phyloP scores from a whole-genome alignment of 1,140 invertebrate species.

The Dendroctonus valens region DNA sequence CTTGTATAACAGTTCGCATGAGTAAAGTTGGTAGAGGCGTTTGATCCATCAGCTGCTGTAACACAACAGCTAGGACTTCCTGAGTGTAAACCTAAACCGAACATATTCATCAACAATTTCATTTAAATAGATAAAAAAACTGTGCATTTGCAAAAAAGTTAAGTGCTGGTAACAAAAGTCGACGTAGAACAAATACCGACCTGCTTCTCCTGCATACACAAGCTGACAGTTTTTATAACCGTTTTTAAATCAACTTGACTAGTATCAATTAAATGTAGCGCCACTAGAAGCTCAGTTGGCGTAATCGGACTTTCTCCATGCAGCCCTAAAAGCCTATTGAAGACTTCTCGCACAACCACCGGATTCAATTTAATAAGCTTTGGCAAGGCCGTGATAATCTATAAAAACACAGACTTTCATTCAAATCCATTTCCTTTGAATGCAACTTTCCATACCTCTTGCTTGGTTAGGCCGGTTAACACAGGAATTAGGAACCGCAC shows the following conservation, averaged over 20 bases:
- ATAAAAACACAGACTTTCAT: conserved; percentile 39
- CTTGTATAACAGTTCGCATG: conserved; percentile 96
- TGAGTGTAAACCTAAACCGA: conserved; percentile 48
- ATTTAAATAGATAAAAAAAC: background rate
- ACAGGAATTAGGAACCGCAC: conserved; percentile 97
- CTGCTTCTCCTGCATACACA: conserved; percentile 88
- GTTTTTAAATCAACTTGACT: conserved; percentile 90
- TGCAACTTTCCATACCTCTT: conserved; percentile 67
- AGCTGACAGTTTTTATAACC: conserved; percentile 92
- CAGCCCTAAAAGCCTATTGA: conserved; percentile 72
- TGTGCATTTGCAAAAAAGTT: background rate
- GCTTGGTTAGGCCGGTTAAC: conserved; percentile 87
- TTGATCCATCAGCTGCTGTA: conserved; percentile 90
- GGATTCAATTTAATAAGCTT: conserved; percentile 97
- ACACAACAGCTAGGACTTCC: conserved; percentile 85
- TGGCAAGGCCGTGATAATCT: conserved; percentile 81
- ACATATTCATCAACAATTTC: background rate
- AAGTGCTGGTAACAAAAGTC: background rate
- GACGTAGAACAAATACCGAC: conserved; percentile 33
- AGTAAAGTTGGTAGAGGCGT: conserved; percentile 86
- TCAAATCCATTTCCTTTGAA: background rate
- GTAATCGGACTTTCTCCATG: conserved; percentile 65
- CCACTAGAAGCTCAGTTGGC: conserved; percentile 88
- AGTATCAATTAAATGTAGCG: conserved; percentile 89
- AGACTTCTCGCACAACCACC: conserved; percentile 94